Evolutionary conservation across 2,888 invertebrate species (phyloP).

Genomic region (Nephrotoma flavescens): DNA sequence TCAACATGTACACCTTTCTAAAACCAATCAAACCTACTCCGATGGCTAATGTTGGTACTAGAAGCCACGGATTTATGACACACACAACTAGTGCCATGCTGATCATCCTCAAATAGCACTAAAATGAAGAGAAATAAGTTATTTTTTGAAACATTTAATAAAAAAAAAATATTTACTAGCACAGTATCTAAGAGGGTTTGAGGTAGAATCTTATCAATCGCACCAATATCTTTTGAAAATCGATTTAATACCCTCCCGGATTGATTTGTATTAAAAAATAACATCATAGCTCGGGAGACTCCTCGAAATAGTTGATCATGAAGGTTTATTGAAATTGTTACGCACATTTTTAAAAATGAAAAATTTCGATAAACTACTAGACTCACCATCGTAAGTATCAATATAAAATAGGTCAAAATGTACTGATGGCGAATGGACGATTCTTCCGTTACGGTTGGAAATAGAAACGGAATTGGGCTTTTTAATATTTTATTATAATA

Average conservation of each 20-base stretch:
- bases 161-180: conserved; percentile 31
- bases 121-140: conserved; percentile 7
- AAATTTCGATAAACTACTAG: conserved; percentile 41
- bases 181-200: conserved; percentile 45
- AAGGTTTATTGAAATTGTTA: conserved; percentile 54
- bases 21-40: conserved; percentile 41
- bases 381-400: conserved; percentile 24
- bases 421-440: conserved; percentile 18
- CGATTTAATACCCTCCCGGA: conserved; percentile 54
- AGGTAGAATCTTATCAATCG: conserved; percentile 44
- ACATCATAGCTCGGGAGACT: conserved; percentile 53
- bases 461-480: not conserved
- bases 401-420: conserved; percentile 23
- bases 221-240: conserved; percentile 60
- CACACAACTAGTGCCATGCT: conserved; percentile 47
- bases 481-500: not conserved
- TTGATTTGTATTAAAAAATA: conserved; percentile 67
- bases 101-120: conserved; percentile 28
- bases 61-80: conserved; percentile 43
- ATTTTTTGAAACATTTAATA: not conserved
- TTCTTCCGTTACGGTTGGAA: not conserved
- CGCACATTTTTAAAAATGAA: conserved; percentile 56
- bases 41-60: conserved; percentile 44
- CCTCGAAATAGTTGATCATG: conserved; percentile 69
- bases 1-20: conserved; percentile 38